phyloP scores from a whole-genome alignment of 2,113 vertebrate species.

The Euleptes europaea region DNA sequence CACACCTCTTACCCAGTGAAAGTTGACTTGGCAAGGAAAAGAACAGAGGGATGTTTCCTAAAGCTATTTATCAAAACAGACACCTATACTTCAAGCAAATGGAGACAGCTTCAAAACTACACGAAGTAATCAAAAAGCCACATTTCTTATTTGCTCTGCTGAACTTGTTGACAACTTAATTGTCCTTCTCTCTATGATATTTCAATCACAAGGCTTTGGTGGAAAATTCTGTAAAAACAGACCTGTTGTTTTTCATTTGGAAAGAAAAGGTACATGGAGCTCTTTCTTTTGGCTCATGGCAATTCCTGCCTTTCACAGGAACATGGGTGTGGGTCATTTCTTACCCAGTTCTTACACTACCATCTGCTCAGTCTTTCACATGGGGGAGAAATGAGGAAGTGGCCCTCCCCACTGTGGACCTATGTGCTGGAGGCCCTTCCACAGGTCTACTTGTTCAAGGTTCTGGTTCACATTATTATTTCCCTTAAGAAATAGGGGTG shows the following conservation, averaged over 20 bases:
- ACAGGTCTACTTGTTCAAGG: not conserved
- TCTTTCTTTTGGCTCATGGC: not conserved
- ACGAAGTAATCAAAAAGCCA: constrained; percentile 56
- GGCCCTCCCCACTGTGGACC: too few relatives aligned
- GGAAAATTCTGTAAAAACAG: constrained; percentile 28
- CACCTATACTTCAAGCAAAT: constrained; percentile 77
- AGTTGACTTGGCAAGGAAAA: constrained; percentile 41
- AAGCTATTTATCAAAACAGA: constrained; percentile 74
- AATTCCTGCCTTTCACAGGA: not conserved
- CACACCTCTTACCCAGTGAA: constrained; percentile 59
- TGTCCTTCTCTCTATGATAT: constrained; percentile 57
- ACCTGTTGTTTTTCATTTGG: constrained; percentile 2
- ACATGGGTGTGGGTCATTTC: not conserved
- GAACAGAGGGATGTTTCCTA: constrained; percentile 48
- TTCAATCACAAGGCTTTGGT: constrained; percentile 53
- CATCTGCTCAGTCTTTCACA: too few relatives aligned
- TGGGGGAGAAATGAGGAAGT: too few relatives aligned
- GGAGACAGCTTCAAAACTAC: constrained; percentile 70
- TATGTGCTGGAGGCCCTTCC: not conserved
- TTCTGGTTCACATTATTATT: too few relatives aligned
- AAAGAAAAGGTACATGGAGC: not conserved
- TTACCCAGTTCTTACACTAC: not conserved
- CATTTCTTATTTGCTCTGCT: constrained; percentile 65
- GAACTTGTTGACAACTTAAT: constrained; percentile 67
- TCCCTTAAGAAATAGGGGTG: too few relatives aligned